These are phyloP conservation scores for Coenobita brevimanus DNA, from an alignment of 1,140 invertebrate species.

Conservation along the genomic window DNA sequence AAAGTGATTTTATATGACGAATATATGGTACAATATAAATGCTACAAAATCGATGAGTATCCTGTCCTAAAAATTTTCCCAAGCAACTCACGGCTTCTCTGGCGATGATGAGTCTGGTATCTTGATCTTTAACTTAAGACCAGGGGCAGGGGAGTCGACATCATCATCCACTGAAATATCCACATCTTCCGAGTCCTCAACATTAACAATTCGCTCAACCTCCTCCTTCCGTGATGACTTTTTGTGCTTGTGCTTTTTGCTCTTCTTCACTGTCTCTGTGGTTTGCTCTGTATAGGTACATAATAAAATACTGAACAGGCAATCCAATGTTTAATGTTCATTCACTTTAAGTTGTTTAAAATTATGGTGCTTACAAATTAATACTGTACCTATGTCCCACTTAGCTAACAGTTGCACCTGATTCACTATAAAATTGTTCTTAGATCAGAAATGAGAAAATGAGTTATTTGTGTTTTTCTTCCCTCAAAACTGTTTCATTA, in stretches of 20 bases:
- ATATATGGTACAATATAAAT: not conserved
- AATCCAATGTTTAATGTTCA: too few species aligned
- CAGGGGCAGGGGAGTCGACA: constrained; percentile 32
- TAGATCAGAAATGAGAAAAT: too few species aligned
- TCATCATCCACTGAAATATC: constrained; percentile 49
- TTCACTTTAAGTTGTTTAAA: too few species aligned
- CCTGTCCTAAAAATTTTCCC: not conserved
- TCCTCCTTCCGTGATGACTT: constrained; percentile 54
- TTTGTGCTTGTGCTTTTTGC: constrained; percentile 43
- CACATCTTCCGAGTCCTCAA: constrained; percentile 52
- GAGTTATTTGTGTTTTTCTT: too few species aligned
- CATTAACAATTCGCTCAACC: constrained; percentile 50
- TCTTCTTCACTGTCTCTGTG: constrained; percentile 20
- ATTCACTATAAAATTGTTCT: too few species aligned
- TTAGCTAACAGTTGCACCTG: too few species aligned
- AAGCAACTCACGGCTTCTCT: constrained; percentile 2
- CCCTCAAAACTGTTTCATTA: too few species aligned
- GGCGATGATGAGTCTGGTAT: constrained; percentile 39
- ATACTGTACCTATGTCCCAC: too few species aligned
- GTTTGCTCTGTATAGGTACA: constrained; percentile 5
- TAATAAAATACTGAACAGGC: not conserved
- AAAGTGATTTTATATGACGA: too few species aligned
- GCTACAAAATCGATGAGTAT: not conserved
- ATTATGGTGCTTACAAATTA: too few species aligned
- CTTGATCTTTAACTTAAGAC: constrained; percentile 43